Evolutionary conservation across 2,113 vertebrate genomes (phyloP), one percentile per base, ranked within the genome.

Genomic region (Agapornis roseicollis): DNA sequence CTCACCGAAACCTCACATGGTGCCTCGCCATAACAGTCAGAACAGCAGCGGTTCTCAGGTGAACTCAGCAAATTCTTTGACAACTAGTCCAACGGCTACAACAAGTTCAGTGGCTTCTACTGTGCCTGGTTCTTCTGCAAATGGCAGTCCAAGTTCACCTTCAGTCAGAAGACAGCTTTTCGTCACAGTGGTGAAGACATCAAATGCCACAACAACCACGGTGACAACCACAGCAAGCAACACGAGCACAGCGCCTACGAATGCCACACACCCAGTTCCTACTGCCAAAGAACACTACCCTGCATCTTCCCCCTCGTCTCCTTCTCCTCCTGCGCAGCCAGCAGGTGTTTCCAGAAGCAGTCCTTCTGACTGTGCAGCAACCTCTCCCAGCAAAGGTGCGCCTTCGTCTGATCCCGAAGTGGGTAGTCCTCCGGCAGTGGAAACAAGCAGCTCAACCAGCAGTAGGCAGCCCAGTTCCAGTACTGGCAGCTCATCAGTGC

Each of bases 121-220:
- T 50, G 97, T 98, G 98, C 98, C 98, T 96, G 96, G 97, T 94
- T 95, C 98, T 92, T 95, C 98, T 17, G 89, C 97, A 17, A 97
- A 97, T 7, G 98, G 97, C 97, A 98, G 97, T 79, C 98, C 99
- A 22, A 99, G 98, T 37, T 99, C 99, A 49, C 99, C 99, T 64
- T 99, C 99, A 0, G 99, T 99, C 93, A 97, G 99, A 93, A 99
- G 99, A 97, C 99, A 99, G 98, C 99, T 99, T 39, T 99, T 99
- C 7, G 98, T 99, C 69, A 98, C 98, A 0, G 99, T 99, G 47
- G 98, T 98, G 94, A 99, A 99, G 97, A 98, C 98, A 15, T 98
- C 97, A 9, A 98, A 96, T 44, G 97, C 98, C 61, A 97, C 98
- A 1, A 96, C 98, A 0, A 98, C 98, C 69, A 98, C 98, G 8